phyloP scores from a whole-genome alignment of 92 coral and sea anemone genomes.

The Parazoanthus darwini region DNA sequence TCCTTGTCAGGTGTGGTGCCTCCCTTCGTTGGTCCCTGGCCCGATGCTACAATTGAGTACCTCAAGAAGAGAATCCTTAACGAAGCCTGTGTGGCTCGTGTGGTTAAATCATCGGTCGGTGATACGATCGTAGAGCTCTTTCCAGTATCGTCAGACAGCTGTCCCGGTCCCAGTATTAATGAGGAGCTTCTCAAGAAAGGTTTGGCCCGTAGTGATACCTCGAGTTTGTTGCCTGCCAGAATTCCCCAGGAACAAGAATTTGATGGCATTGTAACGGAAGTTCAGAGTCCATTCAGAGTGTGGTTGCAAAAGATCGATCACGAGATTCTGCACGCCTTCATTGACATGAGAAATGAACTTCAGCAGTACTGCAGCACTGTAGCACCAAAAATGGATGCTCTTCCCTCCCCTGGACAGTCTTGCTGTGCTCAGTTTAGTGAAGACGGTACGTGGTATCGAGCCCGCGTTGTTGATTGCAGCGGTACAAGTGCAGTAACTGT shows the following conservation, averaged over 20 bases:
- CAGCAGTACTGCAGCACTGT: conserved; percentile 50
- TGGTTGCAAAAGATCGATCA: conserved; percentile 67
- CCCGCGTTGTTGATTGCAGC: conserved; percentile 56
- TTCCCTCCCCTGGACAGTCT: conserved; percentile 59
- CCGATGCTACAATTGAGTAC: conserved; percentile 47
- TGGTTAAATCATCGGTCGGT: conserved; percentile 16
- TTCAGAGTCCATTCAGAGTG: conserved; percentile 63
- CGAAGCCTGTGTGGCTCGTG: conserved; percentile 57
- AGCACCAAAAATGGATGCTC: conserved; percentile 33
- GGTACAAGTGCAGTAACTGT: conserved; percentile 49
- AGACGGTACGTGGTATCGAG: conserved; percentile 81
- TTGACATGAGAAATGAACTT: conserved; percentile 51
- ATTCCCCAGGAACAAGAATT: conserved; percentile 59
- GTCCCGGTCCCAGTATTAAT: conserved; percentile 51
- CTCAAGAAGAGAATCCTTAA: conserved; percentile 47
- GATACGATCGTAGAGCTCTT: conserved; percentile 56
- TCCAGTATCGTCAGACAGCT: conserved; percentile 37
- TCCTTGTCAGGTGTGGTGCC: conserved; percentile 53
- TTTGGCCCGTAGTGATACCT: conserved; percentile 25
- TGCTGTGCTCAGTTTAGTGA: conserved; percentile 71
- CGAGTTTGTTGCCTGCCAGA: conserved; percentile 33
- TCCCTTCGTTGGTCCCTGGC: conserved; percentile 35
- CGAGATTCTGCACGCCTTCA: conserved; percentile 43
- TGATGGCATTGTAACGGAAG: conserved; percentile 68
- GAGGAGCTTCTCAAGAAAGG: conserved; percentile 48